A percentile compares a stretch with the other conserved stretches of the same genome.
Conservation (phyloP, 2,888 invertebrate genomes). For the Tryphoninae sp. region DNA sequence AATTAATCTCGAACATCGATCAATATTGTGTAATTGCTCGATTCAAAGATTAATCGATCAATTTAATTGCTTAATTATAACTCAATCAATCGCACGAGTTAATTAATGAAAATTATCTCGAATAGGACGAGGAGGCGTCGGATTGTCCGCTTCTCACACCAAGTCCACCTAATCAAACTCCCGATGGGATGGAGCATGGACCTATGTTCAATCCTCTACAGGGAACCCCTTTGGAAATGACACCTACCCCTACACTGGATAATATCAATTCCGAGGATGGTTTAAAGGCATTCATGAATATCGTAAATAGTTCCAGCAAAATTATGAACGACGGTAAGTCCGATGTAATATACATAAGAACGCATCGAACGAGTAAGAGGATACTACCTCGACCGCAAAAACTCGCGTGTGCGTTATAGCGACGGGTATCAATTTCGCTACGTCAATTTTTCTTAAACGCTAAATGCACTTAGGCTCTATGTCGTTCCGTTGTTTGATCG, state of each 20-base stretch:
- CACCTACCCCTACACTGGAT: slow-evolving; percentile 72
- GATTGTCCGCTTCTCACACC: slow-evolving; percentile 86
- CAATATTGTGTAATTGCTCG: neutral
- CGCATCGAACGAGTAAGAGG: neutral
- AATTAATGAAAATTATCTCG: slow-evolving; percentile 24
- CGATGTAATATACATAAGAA: neutral
- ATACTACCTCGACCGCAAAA: slow-evolving; percentile 4
- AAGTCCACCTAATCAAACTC: slow-evolving; percentile 83
- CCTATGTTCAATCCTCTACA: slow-evolving; percentile 74
- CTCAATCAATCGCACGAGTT: slow-evolving; percentile 2
- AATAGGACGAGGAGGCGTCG: slow-evolving; percentile 85
- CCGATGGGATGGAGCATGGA: slow-evolving; percentile 69
- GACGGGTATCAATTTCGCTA: neutral
- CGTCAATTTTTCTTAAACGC: neutral
- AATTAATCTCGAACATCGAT: neutral
- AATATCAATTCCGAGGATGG: slow-evolving; percentile 78
- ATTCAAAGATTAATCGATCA: slow-evolving; percentile 16
- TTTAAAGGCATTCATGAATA: slow-evolving; percentile 76
- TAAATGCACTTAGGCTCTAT: neutral
- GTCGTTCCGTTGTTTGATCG: neutral
- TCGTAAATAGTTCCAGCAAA: slow-evolving; percentile 78
- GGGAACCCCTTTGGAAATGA: slow-evolving; percentile 72
- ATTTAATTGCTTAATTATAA: slow-evolving; percentile 24
- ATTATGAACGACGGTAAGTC: slow-evolving; percentile 76
- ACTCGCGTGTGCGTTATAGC: neutral